Conservation (phyloP, 2,888 invertebrate species). For the Elmis aenea region DNA sequence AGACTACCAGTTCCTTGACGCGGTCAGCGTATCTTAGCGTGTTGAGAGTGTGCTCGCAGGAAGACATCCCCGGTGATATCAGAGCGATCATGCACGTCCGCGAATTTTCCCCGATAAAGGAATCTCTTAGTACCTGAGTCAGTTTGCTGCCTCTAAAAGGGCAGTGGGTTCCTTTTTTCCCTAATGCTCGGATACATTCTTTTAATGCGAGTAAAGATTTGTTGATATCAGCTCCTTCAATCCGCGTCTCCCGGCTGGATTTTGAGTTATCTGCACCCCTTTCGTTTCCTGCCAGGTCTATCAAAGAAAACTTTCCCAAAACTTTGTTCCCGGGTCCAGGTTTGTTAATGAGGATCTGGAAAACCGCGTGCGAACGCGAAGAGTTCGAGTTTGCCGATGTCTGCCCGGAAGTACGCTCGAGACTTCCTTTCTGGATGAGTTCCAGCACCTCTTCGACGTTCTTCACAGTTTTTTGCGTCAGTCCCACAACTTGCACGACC, state of each 20-base stretch:
- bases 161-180: constrained; percentile 91
- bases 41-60: constrained; percentile 96
- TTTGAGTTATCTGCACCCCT: constrained; percentile 98
- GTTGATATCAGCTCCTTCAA: constrained; percentile 96
- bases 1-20: constrained; percentile 83
- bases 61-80: constrained; percentile 94
- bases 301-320: constrained; percentile 95
- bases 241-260: constrained; percentile 86
- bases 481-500: constrained; percentile 94
- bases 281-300: constrained; percentile 97
- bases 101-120: constrained; percentile 97
- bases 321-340: constrained; percentile 48
- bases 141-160: constrained; percentile 97
- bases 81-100: constrained; percentile 99
- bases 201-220: constrained; percentile 92
- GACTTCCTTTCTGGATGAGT: constrained; percentile 85
- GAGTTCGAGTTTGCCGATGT: constrained; percentile 98
- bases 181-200: constrained; percentile 95
- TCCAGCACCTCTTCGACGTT: constrained; percentile 89
- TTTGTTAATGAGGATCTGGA: constrained; percentile 87
- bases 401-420: constrained; percentile 88
- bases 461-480: constrained; percentile 87
- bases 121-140: constrained; percentile 92
- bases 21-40: constrained; percentile 96
- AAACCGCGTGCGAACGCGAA: constrained; percentile 97